Conservation (phyloP, 2,888 invertebrate genomes). For the Siphlonurus alternatus region DNA sequence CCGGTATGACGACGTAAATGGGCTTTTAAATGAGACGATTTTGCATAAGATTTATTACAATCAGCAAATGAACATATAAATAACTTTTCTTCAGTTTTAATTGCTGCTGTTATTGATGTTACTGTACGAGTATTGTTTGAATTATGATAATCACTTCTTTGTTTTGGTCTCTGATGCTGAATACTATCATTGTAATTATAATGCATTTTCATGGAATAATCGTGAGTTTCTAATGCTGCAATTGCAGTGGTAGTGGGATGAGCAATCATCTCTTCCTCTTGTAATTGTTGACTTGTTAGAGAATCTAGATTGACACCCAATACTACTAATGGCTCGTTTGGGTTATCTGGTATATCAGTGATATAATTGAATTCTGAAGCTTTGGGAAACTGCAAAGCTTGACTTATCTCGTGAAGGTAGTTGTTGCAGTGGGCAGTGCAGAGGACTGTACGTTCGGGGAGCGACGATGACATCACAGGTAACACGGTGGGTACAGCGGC, state of each 20-base stretch:
- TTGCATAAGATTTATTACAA: slow-evolving; percentile 70
- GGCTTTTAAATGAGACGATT: slow-evolving; percentile 78
- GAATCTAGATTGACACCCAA: slow-evolving; percentile 27
- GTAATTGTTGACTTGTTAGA: slow-evolving; percentile 17
- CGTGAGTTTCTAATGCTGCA: neutral
- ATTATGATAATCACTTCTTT: neutral
- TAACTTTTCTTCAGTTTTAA: slow-evolving; percentile 4
- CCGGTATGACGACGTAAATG: slow-evolving; percentile 73
- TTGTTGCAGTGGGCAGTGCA: slow-evolving; percentile 37
- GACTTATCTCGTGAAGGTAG: slow-evolving; percentile 30
- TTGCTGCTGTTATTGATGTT: no score
- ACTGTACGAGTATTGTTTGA: neutral
- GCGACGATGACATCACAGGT: slow-evolving; percentile 6
- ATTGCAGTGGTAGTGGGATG: neutral
- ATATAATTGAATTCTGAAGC: slow-evolving; percentile 4
- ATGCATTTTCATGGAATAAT: slow-evolving; percentile 7
- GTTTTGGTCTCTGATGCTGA: neutral
- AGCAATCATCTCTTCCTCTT: neutral
- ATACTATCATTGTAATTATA: neutral
- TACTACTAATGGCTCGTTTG: slow-evolving; percentile 22
- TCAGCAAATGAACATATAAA: slow-evolving; percentile 37
- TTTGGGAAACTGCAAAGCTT: slow-evolving; percentile 23
- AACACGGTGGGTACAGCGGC: neutral
- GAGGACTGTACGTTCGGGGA: slow-evolving; percentile 37
- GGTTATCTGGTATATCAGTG: neutral